These are phyloP conservation scores for Cichlasoma orientale DNA, from an alignment of 2,797 vertebrate species.

Conservation along the genomic window DNA sequence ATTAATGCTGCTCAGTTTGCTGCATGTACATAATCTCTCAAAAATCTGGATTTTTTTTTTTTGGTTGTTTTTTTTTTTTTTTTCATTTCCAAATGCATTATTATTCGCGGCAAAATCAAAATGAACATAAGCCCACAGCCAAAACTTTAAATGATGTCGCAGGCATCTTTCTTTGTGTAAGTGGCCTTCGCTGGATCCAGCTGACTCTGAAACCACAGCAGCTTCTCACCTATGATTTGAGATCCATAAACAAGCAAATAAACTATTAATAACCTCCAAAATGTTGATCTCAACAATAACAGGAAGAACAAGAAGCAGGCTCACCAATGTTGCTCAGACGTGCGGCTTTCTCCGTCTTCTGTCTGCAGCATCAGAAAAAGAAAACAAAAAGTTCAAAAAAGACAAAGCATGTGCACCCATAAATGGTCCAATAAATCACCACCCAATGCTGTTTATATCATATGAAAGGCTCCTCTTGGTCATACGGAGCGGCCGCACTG, in stretches of 20 bases:
- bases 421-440: background rate
- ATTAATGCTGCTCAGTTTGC: background rate
- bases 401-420: background rate
- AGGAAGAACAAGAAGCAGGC: constrained; percentile 14
- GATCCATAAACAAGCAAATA: background rate
- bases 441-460: background rate
- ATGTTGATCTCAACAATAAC: background rate
- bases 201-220: constrained; percentile 93
- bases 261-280: background rate
- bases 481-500: too few relatives aligned
- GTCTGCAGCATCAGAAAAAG: constrained; percentile 66
- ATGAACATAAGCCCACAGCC: background rate
- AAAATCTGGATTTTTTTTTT: too few relatives aligned
- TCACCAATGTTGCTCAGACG: constrained; percentile 87
- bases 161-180: constrained; percentile 90
- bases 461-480: background rate
- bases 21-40: too few relatives aligned
- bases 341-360: constrained; percentile 89
- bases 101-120: background rate
- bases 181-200: constrained; percentile 82
- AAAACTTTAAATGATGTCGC: constrained; percentile 88
- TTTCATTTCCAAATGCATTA: background rate
- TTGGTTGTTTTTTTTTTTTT: too few relatives aligned
- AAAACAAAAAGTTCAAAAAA: background rate
- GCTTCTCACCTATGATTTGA: constrained; percentile 86